A percentile compares a stretch with the other conserved stretches of the same genome.
These are phyloP conservation scores for Torymus tubicola DNA, from an alignment of 2,888 invertebrate genomes.

Conservation along the genomic window DNA sequence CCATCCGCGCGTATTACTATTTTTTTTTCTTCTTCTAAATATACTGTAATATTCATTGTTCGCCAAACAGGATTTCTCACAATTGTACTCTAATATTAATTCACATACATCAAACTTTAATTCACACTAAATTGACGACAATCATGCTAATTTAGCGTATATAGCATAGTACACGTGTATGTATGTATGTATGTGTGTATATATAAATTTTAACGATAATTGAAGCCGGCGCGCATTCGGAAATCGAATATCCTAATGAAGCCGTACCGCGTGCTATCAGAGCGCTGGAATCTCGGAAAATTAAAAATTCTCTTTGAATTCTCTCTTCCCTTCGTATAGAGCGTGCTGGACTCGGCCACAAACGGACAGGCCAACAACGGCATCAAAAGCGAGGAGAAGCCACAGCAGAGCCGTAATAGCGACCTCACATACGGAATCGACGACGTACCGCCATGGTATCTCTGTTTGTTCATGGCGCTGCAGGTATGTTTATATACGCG, in stretches of 20 bases:
- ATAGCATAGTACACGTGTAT: too few species aligned
- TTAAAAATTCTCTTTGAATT: background rate
- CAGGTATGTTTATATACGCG: conserved; percentile 78
- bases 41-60: conserved; percentile 6
- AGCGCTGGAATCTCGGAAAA: too few species aligned
- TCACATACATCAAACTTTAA: background rate
- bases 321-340: conserved; percentile 28
- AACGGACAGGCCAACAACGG: conserved; percentile 22
- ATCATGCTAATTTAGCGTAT: background rate
- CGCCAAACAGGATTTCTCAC: background rate
- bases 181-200: too few species aligned
- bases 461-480: conserved; percentile 88
- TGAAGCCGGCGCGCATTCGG: background rate
- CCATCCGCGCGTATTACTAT: too few species aligned
- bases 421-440: conserved; percentile 85
- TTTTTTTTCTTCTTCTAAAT: background rate
- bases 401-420: conserved; percentile 59
- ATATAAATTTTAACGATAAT: background rate
- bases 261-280: too few species aligned
- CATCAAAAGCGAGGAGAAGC: background rate
- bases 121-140: conserved; percentile 13
- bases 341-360: background rate
- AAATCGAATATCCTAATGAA: conserved; percentile 1
- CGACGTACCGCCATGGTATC: conserved; percentile 90
- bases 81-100: background rate